Evolutionary conservation across 2,888 invertebrate species (phyloP).

Genomic region (Elysia crispata): DNA sequence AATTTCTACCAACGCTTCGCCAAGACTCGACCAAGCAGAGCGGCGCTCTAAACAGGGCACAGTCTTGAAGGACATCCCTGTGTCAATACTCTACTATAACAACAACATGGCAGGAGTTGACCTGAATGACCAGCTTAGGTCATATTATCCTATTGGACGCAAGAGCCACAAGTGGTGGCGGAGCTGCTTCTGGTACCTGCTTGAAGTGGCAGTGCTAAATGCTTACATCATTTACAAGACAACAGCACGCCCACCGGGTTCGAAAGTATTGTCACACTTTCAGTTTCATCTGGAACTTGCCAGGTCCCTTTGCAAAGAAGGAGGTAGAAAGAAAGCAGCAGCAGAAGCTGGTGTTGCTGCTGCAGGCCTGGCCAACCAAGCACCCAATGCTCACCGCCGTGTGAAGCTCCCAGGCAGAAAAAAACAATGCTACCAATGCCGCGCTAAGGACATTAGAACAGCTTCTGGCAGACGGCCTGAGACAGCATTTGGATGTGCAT

Average conservation of each 20-base stretch:
- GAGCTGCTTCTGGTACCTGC: background rate
- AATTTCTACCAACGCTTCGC: background rate
- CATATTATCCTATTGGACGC: slow-evolving; percentile 13
- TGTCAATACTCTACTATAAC: background rate
- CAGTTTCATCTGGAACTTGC: background rate
- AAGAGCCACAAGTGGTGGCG: slow-evolving; percentile 10
- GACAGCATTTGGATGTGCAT: slow-evolving; percentile 34
- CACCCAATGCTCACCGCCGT: background rate
- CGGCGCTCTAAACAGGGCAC: background rate
- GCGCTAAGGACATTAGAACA: background rate
- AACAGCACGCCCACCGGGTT: too few species aligned
- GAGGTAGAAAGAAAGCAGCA: background rate
- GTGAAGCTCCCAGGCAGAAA: slow-evolving; percentile 10
- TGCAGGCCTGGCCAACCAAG: background rate
- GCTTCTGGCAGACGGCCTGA: background rate
- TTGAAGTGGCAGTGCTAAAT: background rate
- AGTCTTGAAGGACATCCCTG: background rate
- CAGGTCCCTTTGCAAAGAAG: background rate
- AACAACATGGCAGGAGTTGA: slow-evolving; percentile 7
- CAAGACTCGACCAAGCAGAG: background rate
- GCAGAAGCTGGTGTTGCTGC: background rate
- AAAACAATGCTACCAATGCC: slow-evolving; percentile 21
- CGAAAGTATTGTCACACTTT: too few species aligned
- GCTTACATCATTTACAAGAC: background rate
- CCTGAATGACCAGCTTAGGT: background rate